Percentiles rank a stretch among this genome's conserved stretches.
Conservation (phyloP, 2,888 invertebrate species). For the Salpingus planirostris region DNA sequence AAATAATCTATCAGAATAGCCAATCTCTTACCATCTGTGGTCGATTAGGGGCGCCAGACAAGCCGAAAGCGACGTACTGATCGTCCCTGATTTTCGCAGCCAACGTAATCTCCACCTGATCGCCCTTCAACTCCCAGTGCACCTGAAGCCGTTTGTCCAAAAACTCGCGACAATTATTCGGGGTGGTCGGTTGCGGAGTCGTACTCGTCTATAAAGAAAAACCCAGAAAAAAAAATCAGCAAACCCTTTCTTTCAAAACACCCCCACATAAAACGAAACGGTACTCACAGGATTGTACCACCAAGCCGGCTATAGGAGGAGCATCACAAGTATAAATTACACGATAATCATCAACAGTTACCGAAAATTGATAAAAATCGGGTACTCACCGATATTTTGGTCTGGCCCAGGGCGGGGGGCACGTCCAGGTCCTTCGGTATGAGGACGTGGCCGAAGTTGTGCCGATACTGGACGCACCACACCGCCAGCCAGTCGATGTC, state of each 20-base stretch:
- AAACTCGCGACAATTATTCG: slow-evolving; percentile 76
- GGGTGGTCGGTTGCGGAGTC: slow-evolving; percentile 55
- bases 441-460: slow-evolving; percentile 84
- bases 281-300: slow-evolving; percentile 89
- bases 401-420: slow-evolving; percentile 83
- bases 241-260: background rate
- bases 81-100: slow-evolving; percentile 71
- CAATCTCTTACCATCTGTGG: slow-evolving; percentile 56
- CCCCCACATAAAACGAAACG: slow-evolving; percentile 3
- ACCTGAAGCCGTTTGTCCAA: slow-evolving; percentile 76
- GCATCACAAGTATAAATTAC: too few relatives aligned
- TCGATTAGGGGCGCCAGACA: slow-evolving; percentile 67
- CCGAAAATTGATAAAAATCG: background rate
- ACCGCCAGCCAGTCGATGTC: slow-evolving; percentile 88
- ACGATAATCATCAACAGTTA: too few relatives aligned
- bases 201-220: slow-evolving; percentile 59
- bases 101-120: slow-evolving; percentile 67
- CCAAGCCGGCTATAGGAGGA: slow-evolving; percentile 66
- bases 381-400: slow-evolving; percentile 74
- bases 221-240: too few relatives aligned
- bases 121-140: slow-evolving; percentile 74
- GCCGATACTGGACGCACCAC: slow-evolving; percentile 83
- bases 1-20: too few relatives aligned
- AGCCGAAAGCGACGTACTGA: slow-evolving; percentile 82
- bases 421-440: slow-evolving; percentile 83